These are phyloP conservation scores for Leptopilina drosophilae DNA, from an alignment of 2,888 invertebrate species.

Conservation along the genomic window DNA sequence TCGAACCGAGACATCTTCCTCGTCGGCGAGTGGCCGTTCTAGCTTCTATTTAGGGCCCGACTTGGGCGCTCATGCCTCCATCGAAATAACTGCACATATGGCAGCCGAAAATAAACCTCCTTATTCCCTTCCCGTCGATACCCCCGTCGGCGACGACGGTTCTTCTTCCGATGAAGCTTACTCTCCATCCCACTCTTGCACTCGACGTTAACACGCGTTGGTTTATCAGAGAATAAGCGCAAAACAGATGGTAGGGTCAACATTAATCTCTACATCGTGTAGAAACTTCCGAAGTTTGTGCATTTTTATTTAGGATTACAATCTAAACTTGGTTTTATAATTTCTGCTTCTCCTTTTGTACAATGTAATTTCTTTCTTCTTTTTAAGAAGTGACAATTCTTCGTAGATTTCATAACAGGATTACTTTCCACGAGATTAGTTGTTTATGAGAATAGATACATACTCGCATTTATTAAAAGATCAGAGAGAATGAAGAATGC, in stretches of 20 bases:
- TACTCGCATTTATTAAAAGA: no score
- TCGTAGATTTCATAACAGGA: no score
- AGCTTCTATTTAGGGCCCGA: constrained; percentile 54
- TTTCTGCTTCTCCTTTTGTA: no score
- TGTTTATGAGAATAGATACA: no score
- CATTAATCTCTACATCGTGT: constrained; percentile 13
- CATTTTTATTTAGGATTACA: no score
- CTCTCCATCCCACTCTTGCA: constrained; percentile 43
- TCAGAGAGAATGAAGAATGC: no score
- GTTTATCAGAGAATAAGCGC: constrained; percentile 10
- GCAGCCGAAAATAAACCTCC: constrained; percentile 75
- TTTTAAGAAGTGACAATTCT: no score
- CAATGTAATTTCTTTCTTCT: no score
- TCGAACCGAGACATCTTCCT: constrained; percentile 43
- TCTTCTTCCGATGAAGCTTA: constrained; percentile 21
- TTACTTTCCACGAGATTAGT: no score
- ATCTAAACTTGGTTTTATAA: no score
- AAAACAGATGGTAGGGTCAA: constrained; percentile 13
- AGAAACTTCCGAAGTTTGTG: not conserved
- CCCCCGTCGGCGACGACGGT: constrained; percentile 41
- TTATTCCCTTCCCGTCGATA: constrained; percentile 73
- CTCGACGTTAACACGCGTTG: constrained; percentile 48
- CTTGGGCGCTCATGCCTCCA: constrained; percentile 58
- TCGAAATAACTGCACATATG: constrained; percentile 76
- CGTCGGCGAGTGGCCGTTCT: constrained; percentile 32